Conservation (phyloP, 2,888 invertebrate species). For the Ornithoptera alexandrae region DNA sequence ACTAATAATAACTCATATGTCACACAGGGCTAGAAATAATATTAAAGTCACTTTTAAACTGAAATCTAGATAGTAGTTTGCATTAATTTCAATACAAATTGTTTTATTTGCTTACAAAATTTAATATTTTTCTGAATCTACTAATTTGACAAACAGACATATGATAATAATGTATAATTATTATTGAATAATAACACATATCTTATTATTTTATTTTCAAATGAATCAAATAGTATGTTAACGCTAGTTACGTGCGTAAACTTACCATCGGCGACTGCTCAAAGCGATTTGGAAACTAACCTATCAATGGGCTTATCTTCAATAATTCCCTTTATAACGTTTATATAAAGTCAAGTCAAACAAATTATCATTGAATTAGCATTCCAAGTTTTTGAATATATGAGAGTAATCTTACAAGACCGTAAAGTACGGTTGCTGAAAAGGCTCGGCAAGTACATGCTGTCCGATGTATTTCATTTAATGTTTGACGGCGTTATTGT, state of each 20-base stretch:
- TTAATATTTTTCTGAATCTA: too few relatives aligned
- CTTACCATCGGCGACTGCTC: conserved; percentile 6
- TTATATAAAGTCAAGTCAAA: conserved; percentile 46
- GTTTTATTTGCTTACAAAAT: too few relatives aligned
- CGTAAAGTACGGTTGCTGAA: conserved; percentile 51
- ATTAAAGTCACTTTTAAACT: too few relatives aligned
- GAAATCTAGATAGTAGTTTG: too few relatives aligned
- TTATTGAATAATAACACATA: too few relatives aligned
- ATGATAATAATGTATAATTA: too few relatives aligned
- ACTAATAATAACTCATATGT: too few relatives aligned
- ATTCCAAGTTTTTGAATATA: conserved; percentile 40
- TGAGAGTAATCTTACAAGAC: conserved; percentile 40
- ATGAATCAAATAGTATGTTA: conserved; percentile 34
- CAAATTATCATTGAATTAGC: conserved; percentile 47
- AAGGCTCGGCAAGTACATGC: conserved; percentile 46
- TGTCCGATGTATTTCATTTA: conserved; percentile 49
- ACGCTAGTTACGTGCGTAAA: conserved; percentile 9
- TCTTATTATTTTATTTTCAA: conserved; percentile 34
- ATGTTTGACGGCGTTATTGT: conserved; percentile 48
- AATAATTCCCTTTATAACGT: conserved; percentile 39
- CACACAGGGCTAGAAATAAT: too few relatives aligned
- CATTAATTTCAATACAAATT: too few relatives aligned
- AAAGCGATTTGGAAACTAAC: conserved; percentile 28
- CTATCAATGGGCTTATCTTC: conserved; percentile 40
- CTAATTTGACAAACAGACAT: too few relatives aligned